phyloP scores from a whole-genome alignment of 2,113 vertebrate genomes.

The Dicrurus megarhynchus region DNA sequence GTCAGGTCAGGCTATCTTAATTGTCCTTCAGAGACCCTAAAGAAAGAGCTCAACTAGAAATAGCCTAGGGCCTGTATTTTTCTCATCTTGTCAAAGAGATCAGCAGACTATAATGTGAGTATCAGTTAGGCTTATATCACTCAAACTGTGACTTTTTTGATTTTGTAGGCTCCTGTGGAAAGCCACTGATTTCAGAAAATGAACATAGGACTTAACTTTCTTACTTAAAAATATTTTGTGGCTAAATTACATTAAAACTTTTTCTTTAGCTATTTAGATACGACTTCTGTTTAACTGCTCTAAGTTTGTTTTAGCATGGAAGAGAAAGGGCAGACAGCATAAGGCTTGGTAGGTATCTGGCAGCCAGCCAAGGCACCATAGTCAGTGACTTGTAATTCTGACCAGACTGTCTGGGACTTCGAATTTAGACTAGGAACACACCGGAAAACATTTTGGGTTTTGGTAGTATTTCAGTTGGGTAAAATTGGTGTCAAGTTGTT shows the following conservation, averaged over 20 bases:
- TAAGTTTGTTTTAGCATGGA: not conserved
- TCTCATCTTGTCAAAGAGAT: not conserved
- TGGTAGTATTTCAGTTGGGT: not conserved
- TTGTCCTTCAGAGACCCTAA: not conserved
- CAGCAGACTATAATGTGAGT: not conserved
- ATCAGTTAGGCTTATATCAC: not conserved
- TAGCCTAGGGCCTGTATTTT: not conserved
- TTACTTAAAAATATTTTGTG: not conserved
- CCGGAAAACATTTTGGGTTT: not conserved
- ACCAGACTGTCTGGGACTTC: not conserved
- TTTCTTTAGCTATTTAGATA: not conserved
- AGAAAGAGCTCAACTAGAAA: not conserved
- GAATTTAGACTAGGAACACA: not conserved
- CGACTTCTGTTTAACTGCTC: not conserved
- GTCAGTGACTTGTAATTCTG: not conserved
- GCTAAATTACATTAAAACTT: not conserved
- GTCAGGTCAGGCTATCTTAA: not conserved
- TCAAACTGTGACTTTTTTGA: not conserved
- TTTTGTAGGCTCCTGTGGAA: not conserved
- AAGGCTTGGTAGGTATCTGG: not conserved
- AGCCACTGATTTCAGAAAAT: not conserved
- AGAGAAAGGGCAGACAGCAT: rapidly evolving
- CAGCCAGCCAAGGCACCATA: not conserved
- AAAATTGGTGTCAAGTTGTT: not conserved
- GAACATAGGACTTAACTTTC: not conserved